Percentiles rank a stretch among this genome's conserved stretches.
phyloP scores from a whole-genome alignment of 2,797 vertebrate genomes.

The Halcyon chelicuti region DNA sequence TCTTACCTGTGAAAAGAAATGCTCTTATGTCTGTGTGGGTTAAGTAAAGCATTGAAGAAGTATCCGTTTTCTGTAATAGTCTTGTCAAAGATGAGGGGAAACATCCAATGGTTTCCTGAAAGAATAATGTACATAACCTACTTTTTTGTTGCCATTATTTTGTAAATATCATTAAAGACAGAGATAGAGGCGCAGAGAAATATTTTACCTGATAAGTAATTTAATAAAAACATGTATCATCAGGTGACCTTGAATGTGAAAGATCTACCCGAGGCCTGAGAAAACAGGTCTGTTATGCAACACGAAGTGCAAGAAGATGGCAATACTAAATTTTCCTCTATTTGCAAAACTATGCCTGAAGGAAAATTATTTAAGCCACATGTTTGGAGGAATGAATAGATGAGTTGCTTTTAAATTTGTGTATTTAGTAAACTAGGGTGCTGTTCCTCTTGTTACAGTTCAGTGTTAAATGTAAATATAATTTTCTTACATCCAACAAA shows the following conservation, averaged over 20 bases:
- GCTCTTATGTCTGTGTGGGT: neutral
- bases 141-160: neutral
- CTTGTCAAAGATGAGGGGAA: neutral
- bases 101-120: neutral
- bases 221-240: neutral
- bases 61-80: neutral
- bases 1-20: neutral
- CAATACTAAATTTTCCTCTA: neutral
- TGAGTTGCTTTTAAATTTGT: neutral
- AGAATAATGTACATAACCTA: neutral
- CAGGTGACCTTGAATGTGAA: neutral
- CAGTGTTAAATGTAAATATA: neutral
- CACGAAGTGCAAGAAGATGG: neutral
- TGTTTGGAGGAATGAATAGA: neutral
- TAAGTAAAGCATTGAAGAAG: neutral
- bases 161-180: neutral
- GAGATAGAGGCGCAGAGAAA: neutral
- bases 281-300: neutral
- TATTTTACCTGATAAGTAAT: neutral
- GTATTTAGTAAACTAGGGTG: neutral
- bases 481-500: neutral
- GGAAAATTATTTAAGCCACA: rapidly evolving
- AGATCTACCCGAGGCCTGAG: neutral
- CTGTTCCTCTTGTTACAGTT: neutral
- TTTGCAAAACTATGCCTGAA: neutral